Conservation (phyloP, 1,140 invertebrate genomes). For the Diabrotica undecimpunctata region DNA sequence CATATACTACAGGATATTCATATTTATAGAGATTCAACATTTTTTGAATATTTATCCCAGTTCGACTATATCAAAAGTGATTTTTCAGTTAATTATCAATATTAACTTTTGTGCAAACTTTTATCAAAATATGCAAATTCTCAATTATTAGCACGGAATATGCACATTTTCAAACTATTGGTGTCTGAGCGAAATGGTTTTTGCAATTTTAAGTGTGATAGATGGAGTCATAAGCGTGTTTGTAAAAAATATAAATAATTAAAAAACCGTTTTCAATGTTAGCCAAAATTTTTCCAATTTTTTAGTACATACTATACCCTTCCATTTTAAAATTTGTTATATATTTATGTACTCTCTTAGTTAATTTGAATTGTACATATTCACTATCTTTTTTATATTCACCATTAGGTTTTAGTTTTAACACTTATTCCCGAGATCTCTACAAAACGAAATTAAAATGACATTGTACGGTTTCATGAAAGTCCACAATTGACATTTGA, state of each 20-base stretch:
- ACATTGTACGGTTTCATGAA: not conserved
- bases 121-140: too few species aligned
- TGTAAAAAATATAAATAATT: conserved; percentile 13
- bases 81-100: too few species aligned
- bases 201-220: not conserved
- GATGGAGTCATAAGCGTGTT: not conserved
- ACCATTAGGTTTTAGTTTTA: not conserved
- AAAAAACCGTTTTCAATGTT: not conserved
- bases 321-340: not conserved
- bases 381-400: not conserved
- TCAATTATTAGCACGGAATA: too few species aligned
- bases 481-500: not conserved
- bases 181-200: not conserved
- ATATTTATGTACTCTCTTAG: not conserved
- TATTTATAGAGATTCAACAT: too few species aligned
- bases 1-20: too few species aligned
- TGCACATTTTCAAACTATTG: not conserved
- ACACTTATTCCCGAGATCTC: not conserved
- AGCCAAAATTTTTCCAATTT: conserved; percentile 9
- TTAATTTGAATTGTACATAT: not conserved
- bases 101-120: too few species aligned
- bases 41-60: too few species aligned
- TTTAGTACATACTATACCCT: not conserved
- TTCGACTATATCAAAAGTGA: too few species aligned
- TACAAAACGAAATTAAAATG: not conserved